These are phyloP conservation scores for Siniperca chuatsi DNA, from an alignment of 2,113 vertebrate species.

Conservation along the genomic window DNA sequence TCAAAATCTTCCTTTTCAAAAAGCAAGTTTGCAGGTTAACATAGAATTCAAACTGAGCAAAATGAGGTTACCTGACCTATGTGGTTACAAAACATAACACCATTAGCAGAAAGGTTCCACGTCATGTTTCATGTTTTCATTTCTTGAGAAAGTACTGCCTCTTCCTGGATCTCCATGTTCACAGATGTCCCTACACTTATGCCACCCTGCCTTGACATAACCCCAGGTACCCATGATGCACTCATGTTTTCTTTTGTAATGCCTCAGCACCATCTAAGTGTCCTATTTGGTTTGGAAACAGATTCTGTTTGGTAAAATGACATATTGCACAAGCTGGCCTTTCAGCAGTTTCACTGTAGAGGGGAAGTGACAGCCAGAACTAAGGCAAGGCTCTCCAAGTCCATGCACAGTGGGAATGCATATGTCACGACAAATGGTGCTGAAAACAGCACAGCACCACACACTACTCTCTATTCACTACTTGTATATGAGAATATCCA, in stretches of 20 bases:
- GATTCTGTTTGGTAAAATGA: conserved; percentile 29
- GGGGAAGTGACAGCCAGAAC: conserved; percentile 45
- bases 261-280: conserved; percentile 1
- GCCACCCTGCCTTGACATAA: conserved; percentile 2
- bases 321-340: conserved; percentile 50
- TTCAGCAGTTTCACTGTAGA: conserved; percentile 45
- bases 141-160: neutral
- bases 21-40: too few species aligned
- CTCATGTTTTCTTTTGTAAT: neutral
- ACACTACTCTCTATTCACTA: neutral
- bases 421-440: conserved; percentile 43
- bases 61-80: neutral
- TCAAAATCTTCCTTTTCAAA: too few species aligned
- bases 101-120: neutral
- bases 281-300: conserved; percentile 8
- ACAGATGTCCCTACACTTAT: conserved; percentile 26
- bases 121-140: neutral
- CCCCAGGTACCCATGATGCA: conserved; percentile 30
- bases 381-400: conserved; percentile 24
- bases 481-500: conserved; percentile 22
- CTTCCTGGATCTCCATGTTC: conserved; percentile 23
- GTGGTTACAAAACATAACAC: neutral
- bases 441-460: conserved; percentile 36
- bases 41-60: too few species aligned
- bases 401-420: conserved; percentile 49